phyloP scores from a whole-genome alignment of 2,113 vertebrate genomes.

The Serinus canaria region DNA sequence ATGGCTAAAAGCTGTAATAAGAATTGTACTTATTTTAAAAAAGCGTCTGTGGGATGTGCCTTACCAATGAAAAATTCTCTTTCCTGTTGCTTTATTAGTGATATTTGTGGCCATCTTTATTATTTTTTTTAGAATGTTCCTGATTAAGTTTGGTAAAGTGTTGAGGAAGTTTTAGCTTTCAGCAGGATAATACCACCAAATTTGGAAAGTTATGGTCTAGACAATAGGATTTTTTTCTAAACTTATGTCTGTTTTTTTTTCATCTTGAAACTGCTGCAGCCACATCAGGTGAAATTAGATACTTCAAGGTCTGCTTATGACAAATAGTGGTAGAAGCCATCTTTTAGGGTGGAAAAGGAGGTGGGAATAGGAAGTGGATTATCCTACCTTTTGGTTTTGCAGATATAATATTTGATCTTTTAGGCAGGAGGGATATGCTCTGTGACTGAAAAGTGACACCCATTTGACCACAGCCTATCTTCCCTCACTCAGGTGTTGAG shows the following conservation, averaged over 20 bases:
- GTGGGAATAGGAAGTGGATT: neutral
- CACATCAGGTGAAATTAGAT: neutral
- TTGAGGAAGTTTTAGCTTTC: neutral
- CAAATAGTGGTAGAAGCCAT: neutral
- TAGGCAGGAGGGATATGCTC: neutral
- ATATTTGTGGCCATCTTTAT: neutral
- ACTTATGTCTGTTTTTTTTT: neutral
- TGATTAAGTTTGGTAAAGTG: neutral
- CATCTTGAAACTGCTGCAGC: neutral
- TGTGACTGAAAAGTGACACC: neutral
- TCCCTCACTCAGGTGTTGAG: neutral
- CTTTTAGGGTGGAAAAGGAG: neutral
- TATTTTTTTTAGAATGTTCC: neutral
- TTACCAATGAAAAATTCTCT: neutral
- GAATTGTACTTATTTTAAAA: neutral
- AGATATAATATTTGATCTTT: neutral
- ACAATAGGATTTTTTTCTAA: neutral
- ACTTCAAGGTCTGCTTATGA: neutral
- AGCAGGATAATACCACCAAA: neutral
- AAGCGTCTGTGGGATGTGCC: neutral
- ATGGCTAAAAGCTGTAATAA: neutral
- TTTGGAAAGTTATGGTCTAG: neutral
- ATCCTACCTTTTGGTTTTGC: accelerated
- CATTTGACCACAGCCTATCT: neutral
- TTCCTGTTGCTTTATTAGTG: neutral